phyloP scores from a whole-genome alignment of 2,888 invertebrate species.

The Pyrgus malvae region DNA sequence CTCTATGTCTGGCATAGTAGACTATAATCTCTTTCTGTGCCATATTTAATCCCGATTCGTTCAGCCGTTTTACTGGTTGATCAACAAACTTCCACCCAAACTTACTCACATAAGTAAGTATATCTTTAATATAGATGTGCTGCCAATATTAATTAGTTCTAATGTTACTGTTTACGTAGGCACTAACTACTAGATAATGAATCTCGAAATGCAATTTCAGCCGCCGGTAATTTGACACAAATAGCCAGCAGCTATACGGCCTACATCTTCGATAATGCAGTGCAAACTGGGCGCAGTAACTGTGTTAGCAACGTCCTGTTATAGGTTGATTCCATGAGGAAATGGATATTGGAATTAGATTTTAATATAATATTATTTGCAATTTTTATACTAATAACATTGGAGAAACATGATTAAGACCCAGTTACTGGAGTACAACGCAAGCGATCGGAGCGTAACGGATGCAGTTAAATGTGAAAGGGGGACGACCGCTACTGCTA shows the following conservation, averaged over 20 bases:
- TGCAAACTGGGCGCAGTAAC: conserved; percentile 21
- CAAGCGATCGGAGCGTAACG: too few species aligned
- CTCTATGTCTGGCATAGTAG: too few species aligned
- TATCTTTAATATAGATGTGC: too few species aligned
- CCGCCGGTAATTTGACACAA: conserved; percentile 8
- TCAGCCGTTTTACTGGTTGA: too few species aligned
- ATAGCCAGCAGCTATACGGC: conserved; percentile 7
- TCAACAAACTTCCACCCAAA: too few species aligned
- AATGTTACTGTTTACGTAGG: neutral
- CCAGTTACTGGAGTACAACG: too few species aligned
- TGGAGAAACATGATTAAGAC: too few species aligned
- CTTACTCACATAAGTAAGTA: too few species aligned
- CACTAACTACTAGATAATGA: neutral
- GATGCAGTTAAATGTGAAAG: too few species aligned
- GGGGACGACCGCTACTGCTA: too few species aligned
- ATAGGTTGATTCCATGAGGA: conserved; percentile 27
- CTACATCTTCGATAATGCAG: conserved; percentile 7
- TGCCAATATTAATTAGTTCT: neutral
- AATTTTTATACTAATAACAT: neutral
- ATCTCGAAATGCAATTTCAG: conserved; percentile 4
- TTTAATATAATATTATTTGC: neutral
- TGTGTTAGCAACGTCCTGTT: conserved; percentile 11
- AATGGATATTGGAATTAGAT: neutral
- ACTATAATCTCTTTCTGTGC: too few species aligned
- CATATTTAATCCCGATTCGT: too few species aligned